phyloP scores from a whole-genome alignment of 2,113 vertebrate genomes.

The Dasyprocta punctata region DNA sequence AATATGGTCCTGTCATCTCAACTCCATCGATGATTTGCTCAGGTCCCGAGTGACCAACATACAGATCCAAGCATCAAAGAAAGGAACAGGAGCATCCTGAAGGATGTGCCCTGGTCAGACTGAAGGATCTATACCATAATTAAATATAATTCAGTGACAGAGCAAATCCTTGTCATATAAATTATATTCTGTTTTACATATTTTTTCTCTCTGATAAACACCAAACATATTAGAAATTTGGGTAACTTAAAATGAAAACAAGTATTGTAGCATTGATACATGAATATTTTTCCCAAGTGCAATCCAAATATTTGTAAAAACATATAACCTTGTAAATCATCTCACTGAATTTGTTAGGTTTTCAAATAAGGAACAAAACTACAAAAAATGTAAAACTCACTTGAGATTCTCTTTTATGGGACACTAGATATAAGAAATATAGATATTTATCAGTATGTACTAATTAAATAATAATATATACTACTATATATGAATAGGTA shows the following conservation, averaged over 20 bases:
- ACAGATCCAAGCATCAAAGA: neutral
- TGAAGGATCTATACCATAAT: neutral
- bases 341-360: neutral
- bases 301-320: constrained; percentile 1
- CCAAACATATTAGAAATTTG: neutral
- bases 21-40: neutral
- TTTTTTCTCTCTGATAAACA: neutral
- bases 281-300: neutral
- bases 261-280: neutral
- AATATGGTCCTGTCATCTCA: neutral
- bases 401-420: neutral
- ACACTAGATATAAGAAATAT: neutral
- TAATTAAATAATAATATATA: no score
- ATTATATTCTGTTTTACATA: neutral
- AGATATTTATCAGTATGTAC: neutral
- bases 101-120: neutral
- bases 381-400: neutral
- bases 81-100: neutral
- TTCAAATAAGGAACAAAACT: neutral
- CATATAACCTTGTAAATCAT: neutral
- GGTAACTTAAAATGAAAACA: constrained; percentile 24
- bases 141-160: neutral
- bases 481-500: neutral
- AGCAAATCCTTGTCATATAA: neutral
- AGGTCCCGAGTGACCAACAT: neutral